Conservation (phyloP, 2,113 vertebrate species). For the Callocephalon fimbriatum region DNA sequence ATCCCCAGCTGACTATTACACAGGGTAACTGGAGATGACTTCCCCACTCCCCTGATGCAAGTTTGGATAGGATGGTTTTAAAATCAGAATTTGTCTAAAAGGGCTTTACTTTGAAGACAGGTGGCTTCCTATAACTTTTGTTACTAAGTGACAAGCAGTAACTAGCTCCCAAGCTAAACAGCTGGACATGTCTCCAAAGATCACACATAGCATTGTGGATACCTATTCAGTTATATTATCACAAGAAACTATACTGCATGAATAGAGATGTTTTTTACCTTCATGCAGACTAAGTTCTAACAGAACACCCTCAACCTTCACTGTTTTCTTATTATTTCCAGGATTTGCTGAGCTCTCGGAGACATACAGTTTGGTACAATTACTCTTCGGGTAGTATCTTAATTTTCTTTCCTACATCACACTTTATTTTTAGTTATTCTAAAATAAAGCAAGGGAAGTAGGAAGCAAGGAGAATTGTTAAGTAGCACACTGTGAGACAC, state of each 20-base stretch:
- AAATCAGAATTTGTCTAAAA: background rate
- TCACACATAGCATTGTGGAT: background rate
- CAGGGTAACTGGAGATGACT: background rate
- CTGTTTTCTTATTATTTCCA: background rate
- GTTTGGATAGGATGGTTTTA: background rate
- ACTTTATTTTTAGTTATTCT: background rate
- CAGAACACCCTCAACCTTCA: background rate
- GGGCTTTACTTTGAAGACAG: background rate
- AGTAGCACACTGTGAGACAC: background rate
- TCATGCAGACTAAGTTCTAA: background rate
- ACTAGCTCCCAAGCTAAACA: background rate
- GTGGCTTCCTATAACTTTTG: background rate
- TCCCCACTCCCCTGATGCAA: background rate
- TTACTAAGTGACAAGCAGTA: background rate
- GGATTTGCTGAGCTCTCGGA: background rate
- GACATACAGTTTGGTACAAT: background rate
- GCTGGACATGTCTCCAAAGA: background rate
- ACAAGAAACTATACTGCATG: background rate
- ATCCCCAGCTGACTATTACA: background rate
- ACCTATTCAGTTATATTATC: background rate
- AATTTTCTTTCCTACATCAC: background rate
- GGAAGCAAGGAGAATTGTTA: background rate
- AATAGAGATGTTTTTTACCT: background rate
- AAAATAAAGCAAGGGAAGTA: background rate
- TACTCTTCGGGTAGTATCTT: background rate